phyloP scores from a whole-genome alignment of 2,888 invertebrate species.

The Nemotelus nigrinus region DNA sequence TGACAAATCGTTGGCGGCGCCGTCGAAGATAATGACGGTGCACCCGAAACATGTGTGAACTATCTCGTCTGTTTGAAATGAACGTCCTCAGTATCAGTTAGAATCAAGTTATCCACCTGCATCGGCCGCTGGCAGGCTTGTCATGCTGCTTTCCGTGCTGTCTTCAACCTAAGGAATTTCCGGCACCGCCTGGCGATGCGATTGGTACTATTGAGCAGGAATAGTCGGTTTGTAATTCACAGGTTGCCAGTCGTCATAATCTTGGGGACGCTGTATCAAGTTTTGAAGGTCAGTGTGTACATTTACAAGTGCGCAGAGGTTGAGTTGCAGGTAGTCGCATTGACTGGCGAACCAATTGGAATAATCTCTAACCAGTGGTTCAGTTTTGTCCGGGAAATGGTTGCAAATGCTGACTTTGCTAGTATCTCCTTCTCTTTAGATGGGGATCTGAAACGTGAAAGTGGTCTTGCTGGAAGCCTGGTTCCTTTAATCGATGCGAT shows the following conservation, averaged over 20 bases:
- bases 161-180: slow-evolving; percentile 77
- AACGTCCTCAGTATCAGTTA: slow-evolving; percentile 83
- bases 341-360: too few species aligned
- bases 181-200: slow-evolving; percentile 73
- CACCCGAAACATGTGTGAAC: slow-evolving; percentile 85
- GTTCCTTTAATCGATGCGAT: too few species aligned
- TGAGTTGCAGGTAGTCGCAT: slow-evolving; percentile 75
- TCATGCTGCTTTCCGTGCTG: slow-evolving; percentile 69
- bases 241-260: slow-evolving; percentile 78
- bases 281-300: slow-evolving; percentile 86
- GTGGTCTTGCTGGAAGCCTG: too few species aligned
- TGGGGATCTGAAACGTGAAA: too few species aligned
- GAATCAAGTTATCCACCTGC: slow-evolving; percentile 86
- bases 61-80: slow-evolving; percentile 85
- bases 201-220: slow-evolving; percentile 68
- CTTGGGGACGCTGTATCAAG: slow-evolving; percentile 77
- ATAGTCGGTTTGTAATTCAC: slow-evolving; percentile 79
- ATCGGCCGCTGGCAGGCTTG: slow-evolving; percentile 83
- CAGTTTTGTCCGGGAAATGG: too few species aligned
- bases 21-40: slow-evolving; percentile 87
- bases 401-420: too few species aligned
- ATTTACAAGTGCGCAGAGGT: slow-evolving; percentile 82
- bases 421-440: too few species aligned
- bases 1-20: slow-evolving; percentile 82
- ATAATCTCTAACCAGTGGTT: too few species aligned